These are phyloP conservation scores for Mirounga angustirostris DNA, from an alignment of 2,113 vertebrate genomes.

Conservation along the genomic window DNA sequence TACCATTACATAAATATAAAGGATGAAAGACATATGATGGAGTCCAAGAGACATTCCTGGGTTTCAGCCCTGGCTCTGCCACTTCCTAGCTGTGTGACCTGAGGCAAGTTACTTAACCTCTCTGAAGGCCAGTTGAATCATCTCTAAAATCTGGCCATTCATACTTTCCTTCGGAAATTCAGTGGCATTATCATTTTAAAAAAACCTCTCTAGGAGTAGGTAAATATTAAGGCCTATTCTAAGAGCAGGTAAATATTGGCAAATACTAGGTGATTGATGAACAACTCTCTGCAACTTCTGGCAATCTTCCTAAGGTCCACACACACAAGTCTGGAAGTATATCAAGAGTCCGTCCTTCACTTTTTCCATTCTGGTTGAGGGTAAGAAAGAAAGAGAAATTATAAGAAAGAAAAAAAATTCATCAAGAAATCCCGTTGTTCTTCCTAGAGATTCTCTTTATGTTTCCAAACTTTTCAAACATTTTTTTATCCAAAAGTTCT, in stretches of 20 bases:
- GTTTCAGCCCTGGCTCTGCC: neutral
- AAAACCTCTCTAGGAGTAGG: neutral
- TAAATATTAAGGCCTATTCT: neutral
- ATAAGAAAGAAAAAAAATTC: neutral
- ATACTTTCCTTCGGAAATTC: neutral
- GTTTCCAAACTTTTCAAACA: neutral
- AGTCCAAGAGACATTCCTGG: neutral
- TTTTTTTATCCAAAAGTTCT: neutral
- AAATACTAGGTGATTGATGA: neutral
- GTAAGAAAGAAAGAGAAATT: constrained; percentile 27
- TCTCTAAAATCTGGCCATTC: neutral
- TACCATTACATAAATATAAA: neutral
- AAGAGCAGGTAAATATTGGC: neutral
- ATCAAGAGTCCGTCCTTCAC: neutral
- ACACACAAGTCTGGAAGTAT: neutral
- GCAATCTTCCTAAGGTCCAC: neutral
- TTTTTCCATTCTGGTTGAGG: neutral
- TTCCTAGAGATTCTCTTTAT: neutral
- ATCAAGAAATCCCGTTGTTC: neutral
- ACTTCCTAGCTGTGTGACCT: neutral
- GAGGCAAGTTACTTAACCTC: neutral
- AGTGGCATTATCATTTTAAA: neutral
- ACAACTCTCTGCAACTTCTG: neutral
- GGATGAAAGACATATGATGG: neutral
- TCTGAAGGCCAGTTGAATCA: neutral